phyloP scores from a whole-genome alignment of 2,888 invertebrate genomes.

The Vesta saturnalis region DNA sequence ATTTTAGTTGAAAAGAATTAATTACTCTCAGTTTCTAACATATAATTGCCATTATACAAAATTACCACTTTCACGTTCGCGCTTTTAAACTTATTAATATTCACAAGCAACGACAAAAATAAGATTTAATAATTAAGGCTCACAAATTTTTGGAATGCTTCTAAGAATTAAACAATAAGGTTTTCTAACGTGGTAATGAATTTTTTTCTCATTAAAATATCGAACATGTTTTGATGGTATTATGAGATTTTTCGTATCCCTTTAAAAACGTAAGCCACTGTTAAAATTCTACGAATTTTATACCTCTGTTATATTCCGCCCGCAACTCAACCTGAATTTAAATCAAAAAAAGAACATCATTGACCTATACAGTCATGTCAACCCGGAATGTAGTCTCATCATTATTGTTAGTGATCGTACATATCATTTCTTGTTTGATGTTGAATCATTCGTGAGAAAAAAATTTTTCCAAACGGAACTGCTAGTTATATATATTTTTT shows the following conservation, averaged over 20 bases:
- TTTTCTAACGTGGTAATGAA: neutral
- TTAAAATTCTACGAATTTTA: conserved; percentile 31
- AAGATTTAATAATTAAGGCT: too few species aligned
- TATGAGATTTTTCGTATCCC: conserved; percentile 21
- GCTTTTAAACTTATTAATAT: too few species aligned
- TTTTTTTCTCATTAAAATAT: neutral
- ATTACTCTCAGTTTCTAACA: too few species aligned
- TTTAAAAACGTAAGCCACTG: conserved; percentile 34
- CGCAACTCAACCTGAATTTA: conserved; percentile 55
- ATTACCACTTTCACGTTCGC: too few species aligned
- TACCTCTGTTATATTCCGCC: conserved; percentile 47
- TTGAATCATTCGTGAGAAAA: conserved; percentile 1
- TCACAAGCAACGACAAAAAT: too few species aligned
- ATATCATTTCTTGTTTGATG: too few species aligned
- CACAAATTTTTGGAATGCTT: too few species aligned
- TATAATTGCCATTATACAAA: too few species aligned
- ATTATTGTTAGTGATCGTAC: conserved; percentile 6
- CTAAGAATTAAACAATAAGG: neutral
- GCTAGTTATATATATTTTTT: too few species aligned
- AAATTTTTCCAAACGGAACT: too few species aligned
- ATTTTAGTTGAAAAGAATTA: too few species aligned
- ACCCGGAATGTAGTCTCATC: conserved; percentile 8
- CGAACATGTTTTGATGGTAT: neutral
- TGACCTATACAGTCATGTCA: conserved; percentile 37
- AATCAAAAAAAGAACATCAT: conserved; percentile 48